These are phyloP conservation scores for Lepeophtheirus nordmannii DNA, from an alignment of 2,888 invertebrate genomes.

Conservation along the genomic window DNA sequence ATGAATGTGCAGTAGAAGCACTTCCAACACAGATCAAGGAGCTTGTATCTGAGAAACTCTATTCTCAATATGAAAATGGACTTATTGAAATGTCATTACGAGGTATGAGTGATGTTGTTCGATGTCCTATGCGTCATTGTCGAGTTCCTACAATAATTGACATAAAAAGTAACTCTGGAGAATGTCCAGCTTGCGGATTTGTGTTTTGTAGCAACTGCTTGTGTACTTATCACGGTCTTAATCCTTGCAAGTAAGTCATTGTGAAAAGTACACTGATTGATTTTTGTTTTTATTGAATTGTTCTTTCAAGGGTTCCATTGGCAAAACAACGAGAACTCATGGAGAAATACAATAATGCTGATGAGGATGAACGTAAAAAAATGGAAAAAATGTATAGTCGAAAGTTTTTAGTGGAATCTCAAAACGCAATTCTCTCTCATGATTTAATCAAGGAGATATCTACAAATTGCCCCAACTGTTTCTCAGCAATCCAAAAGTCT, in stretches of 20 bases:
- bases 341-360: not conserved
- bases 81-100: not conserved
- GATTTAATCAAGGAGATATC: not conserved
- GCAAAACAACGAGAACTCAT: not conserved
- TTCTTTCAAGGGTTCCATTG: not conserved
- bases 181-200: slow-evolving; percentile 3
- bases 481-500: slow-evolving; percentile 14
- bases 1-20: not conserved
- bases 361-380: not conserved
- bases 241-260: slow-evolving; percentile 15
- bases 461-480: slow-evolving; percentile 3
- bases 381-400: slow-evolving; percentile 15
- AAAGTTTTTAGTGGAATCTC: not conserved
- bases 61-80: not conserved
- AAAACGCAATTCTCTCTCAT: not conserved
- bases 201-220: slow-evolving; percentile 10
- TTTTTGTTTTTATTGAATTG: not conserved
- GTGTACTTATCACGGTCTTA: slow-evolving; percentile 4
- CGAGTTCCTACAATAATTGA: slow-evolving; percentile 15
- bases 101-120: slow-evolving; percentile 11
- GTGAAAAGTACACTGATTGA: not conserved
- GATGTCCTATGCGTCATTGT: slow-evolving; percentile 10
- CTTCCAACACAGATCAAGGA: slow-evolving; percentile 17
- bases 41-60: slow-evolving; percentile 12
- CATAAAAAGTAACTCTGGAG: not conserved